Conservation (phyloP, 1,140 invertebrate species). For the Pseudomyrmex gracilis region DNA sequence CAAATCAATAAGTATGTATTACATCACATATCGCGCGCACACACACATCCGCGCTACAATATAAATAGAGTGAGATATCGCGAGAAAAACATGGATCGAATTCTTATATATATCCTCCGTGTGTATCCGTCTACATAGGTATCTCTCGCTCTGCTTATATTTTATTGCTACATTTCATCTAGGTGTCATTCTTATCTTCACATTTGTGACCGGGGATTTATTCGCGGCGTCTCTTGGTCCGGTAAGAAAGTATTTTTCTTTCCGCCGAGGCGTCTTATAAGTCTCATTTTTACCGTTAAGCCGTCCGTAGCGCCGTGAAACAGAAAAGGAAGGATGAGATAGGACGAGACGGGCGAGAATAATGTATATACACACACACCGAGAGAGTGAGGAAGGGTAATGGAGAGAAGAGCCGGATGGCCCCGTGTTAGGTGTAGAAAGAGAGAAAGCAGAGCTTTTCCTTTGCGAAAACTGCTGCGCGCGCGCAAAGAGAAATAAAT, state of each 20-base stretch:
- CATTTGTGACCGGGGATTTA: slow-evolving; percentile 52
- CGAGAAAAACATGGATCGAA: background rate
- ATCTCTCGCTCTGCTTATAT: slow-evolving; percentile 9
- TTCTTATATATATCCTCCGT: slow-evolving; percentile 30
- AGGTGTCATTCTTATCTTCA: slow-evolving; percentile 50
- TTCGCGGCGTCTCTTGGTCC: slow-evolving; percentile 23
- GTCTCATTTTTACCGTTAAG: slow-evolving; percentile 63
- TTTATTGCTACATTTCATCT: slow-evolving; percentile 44
- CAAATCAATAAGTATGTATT: too few relatives aligned
- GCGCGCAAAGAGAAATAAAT: slow-evolving; percentile 69
- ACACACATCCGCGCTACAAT: background rate
- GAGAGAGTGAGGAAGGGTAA: slow-evolving; percentile 6
- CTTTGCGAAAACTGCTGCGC: slow-evolving; percentile 26
- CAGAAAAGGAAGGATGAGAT: slow-evolving; percentile 9
- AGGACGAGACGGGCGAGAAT: slow-evolving; percentile 19
- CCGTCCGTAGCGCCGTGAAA: slow-evolving; percentile 21
- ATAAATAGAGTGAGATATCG: background rate
- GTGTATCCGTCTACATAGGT: background rate
- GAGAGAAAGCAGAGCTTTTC: slow-evolving; percentile 52
- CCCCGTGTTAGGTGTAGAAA: slow-evolving; percentile 3
- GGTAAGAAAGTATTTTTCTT: slow-evolving; percentile 60
- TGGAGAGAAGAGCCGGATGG: slow-evolving; percentile 45
- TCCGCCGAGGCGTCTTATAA: slow-evolving; percentile 57
- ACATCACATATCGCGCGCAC: too few relatives aligned
- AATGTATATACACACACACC: slow-evolving; percentile 51